Percentiles rank a stretch among this genome's conserved stretches.
phyloP scores from a whole-genome alignment of 2,797 vertebrate genomes.

The Coranthus polyacanthus region DNA sequence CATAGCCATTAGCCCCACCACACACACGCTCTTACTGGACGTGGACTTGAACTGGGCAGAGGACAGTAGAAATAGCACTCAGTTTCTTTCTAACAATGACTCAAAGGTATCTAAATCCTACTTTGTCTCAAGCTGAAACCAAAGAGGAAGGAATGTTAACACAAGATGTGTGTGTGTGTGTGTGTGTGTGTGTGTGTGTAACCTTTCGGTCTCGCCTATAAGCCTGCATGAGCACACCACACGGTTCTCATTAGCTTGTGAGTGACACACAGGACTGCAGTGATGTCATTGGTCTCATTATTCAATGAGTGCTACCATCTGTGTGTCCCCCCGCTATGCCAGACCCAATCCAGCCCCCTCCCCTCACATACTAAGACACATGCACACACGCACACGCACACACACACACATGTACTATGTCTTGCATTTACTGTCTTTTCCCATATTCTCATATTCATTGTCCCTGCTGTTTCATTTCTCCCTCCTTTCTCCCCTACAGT shows the following conservation, averaged over 20 bases:
- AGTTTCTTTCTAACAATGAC: background rate
- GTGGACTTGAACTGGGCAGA: slow-evolving; percentile 94
- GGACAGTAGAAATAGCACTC: slow-evolving; percentile 9
- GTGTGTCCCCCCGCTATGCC: slow-evolving; percentile 35
- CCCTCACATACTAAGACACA: background rate
- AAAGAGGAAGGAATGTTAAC: slow-evolving; percentile 10
- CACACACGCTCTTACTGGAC: slow-evolving; percentile 92
- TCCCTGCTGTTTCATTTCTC: slow-evolving; percentile 1
- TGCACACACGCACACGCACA: background rate
- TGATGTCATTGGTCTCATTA: slow-evolving; percentile 80
- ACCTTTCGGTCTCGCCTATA: slow-evolving; percentile 7
- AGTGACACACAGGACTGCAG: slow-evolving; percentile 64
- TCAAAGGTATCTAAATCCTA: slow-evolving; percentile 1
- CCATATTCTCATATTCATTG: slow-evolving; percentile 4
- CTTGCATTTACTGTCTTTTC: slow-evolving; percentile 28
- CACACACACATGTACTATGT: slow-evolving; percentile 10
- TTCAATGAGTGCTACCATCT: slow-evolving; percentile 81
- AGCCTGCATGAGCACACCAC: slow-evolving; percentile 45
- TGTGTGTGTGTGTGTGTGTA: slow-evolving; percentile 14
- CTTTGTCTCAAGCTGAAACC: slow-evolving; percentile 14
- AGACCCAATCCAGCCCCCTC: slow-evolving; percentile 1
- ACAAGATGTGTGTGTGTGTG: slow-evolving; percentile 3
- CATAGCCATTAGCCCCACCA: slow-evolving; percentile 98
- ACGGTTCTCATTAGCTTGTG: slow-evolving; percentile 73
- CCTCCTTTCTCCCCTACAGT: background rate